Evolutionary conservation across 2,888 invertebrate genomes (phyloP).

Genomic region (Melanostoma scalare): DNA sequence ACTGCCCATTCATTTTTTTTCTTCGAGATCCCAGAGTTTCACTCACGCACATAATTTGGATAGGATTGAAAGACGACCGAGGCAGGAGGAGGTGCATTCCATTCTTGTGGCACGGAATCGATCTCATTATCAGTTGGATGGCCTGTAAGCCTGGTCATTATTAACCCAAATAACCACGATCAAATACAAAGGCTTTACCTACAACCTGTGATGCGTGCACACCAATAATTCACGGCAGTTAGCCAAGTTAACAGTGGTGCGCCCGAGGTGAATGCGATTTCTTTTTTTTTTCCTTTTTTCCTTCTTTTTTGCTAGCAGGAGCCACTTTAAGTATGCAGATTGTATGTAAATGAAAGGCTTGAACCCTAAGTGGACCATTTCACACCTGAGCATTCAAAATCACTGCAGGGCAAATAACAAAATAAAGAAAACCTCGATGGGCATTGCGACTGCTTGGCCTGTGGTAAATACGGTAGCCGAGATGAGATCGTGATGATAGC

Average conservation of each 20-base stretch:
- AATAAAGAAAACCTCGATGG: background rate
- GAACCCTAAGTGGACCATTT: conserved; percentile 59
- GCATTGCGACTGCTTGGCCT: conserved; percentile 8
- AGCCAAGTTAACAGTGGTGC: conserved; percentile 27
- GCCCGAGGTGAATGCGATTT: conserved; percentile 33
- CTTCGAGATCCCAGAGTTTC: conserved; percentile 44
- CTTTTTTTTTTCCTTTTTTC: conserved; percentile 3
- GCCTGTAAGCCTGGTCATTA: conserved; percentile 68
- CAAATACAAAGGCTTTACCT: conserved; percentile 12
- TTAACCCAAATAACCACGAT: conserved; percentile 70
- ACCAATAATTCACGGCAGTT: conserved; percentile 69
- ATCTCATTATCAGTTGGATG: conserved; percentile 71
- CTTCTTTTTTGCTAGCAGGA: conserved; percentile 9
- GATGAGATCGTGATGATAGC: conserved; percentile 63
- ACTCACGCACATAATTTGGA: conserved; percentile 58
- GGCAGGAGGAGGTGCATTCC: conserved; percentile 56
- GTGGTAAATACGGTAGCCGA: conserved; percentile 52
- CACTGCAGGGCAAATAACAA: background rate
- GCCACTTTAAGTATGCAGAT: conserved; percentile 66
- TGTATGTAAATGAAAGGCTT: conserved; percentile 67
- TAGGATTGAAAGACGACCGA: conserved; percentile 30
- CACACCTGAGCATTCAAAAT: conserved; percentile 57
- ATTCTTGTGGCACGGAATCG: conserved; percentile 70
- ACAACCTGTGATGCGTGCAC: conserved; percentile 67
- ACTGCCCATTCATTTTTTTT: conserved; percentile 66